Conservation (phyloP, 2,797 vertebrate species). For the Ambastaia sidthimunki region DNA sequence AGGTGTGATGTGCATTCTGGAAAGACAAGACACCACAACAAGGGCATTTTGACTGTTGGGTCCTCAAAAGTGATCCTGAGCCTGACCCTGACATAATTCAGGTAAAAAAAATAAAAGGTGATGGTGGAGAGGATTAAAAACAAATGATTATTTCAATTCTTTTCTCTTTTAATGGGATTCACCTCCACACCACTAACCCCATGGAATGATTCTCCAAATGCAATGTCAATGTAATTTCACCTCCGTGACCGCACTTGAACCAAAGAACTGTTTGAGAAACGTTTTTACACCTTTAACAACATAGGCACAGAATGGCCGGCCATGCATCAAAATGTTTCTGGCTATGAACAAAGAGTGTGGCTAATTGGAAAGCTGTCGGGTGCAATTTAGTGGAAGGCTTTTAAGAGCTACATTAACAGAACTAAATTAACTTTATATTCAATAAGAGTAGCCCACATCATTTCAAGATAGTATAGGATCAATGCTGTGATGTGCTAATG, state of each 20-base stretch:
- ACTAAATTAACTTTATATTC: slow-evolving; percentile 11
- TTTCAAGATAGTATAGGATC: slow-evolving; percentile 5
- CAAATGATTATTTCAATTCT: slow-evolving; percentile 46
- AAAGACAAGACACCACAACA: neutral
- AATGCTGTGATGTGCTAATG: slow-evolving; percentile 20
- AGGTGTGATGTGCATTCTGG: slow-evolving; percentile 19
- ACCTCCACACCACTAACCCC: slow-evolving; percentile 25
- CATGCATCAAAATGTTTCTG: slow-evolving; percentile 15
- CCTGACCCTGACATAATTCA: neutral
- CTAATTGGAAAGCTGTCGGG: slow-evolving; percentile 44
- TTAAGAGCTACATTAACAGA: slow-evolving; percentile 26
- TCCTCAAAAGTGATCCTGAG: slow-evolving; percentile 29
- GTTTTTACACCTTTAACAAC: slow-evolving; percentile 27
- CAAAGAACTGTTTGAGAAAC: slow-evolving; percentile 9
- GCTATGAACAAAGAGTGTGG: neutral
- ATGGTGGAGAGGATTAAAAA: slow-evolving; percentile 49
- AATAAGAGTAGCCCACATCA: slow-evolving; percentile 17
- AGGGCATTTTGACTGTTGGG: slow-evolving; percentile 37
- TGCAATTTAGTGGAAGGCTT: slow-evolving; percentile 17
- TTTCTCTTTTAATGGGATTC: slow-evolving; percentile 42
- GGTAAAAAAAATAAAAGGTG: slow-evolving; percentile 47
- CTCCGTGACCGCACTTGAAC: slow-evolving; percentile 50
- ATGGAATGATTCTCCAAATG: slow-evolving; percentile 46
- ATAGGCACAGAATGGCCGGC: slow-evolving; percentile 26
- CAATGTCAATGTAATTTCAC: slow-evolving; percentile 57